A percentile compares a stretch with the other conserved stretches of the same genome.
Conservation (phyloP, 2,888 invertebrate species). For the Lutraria lutraria region DNA sequence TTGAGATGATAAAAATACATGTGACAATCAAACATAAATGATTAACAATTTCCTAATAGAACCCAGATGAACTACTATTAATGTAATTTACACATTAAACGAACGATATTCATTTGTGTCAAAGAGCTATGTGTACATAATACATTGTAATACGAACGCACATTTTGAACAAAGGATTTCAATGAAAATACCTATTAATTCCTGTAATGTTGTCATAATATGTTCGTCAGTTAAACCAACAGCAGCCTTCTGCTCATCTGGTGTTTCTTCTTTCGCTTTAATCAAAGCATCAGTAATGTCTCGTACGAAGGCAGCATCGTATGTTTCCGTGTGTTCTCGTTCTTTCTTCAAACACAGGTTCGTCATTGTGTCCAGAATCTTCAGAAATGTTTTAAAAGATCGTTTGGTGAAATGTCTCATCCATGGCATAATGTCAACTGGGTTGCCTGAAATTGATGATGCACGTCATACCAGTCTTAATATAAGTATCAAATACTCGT, state of each 20-base stretch:
- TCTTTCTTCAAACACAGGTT: constrained; percentile 78
- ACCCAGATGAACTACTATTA: too few relatives aligned
- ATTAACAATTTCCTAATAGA: too few relatives aligned
- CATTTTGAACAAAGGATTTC: too few relatives aligned
- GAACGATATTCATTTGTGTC: too few relatives aligned
- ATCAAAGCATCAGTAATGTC: constrained; percentile 84
- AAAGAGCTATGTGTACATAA: too few relatives aligned
- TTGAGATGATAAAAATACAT: too few relatives aligned
- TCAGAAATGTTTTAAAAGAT: constrained; percentile 74
- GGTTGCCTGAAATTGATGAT: constrained; percentile 74
- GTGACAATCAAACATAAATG: too few relatives aligned
- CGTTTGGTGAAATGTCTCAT: constrained; percentile 78
- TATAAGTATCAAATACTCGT: too few relatives aligned
- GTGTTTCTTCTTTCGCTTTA: constrained; percentile 73
- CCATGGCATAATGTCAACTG: constrained; percentile 83
- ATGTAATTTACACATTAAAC: too few relatives aligned
- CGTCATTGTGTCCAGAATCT: constrained; percentile 78
- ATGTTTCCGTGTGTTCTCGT: constrained; percentile 79
- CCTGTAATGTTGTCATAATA: constrained; percentile 81
- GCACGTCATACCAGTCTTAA: constrained; percentile 38
- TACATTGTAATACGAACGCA: too few relatives aligned
- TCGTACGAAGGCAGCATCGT: constrained; percentile 73
- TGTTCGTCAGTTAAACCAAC: constrained; percentile 80
- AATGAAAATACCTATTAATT: constrained; percentile 73
- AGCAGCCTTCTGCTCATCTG: constrained; percentile 72